phyloP scores from a whole-genome alignment of 2,797 vertebrate species.

The Cyclura pinguis region DNA sequence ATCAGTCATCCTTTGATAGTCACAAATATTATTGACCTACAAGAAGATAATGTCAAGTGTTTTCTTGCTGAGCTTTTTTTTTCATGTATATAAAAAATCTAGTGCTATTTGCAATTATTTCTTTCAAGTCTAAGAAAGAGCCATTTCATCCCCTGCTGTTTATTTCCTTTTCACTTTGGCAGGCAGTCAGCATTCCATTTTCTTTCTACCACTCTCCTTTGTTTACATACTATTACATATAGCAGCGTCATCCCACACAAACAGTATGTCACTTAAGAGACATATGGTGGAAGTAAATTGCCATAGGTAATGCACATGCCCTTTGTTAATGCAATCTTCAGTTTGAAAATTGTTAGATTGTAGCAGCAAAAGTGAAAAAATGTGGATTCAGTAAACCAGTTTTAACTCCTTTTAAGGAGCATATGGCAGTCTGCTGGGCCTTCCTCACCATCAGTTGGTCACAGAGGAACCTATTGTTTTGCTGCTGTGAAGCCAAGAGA shows the following conservation, averaged over 20 bases:
- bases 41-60: constrained; percentile 4
- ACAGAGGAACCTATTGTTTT: not conserved
- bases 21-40: not conserved
- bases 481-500: constrained; percentile 25
- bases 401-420: not conserved
- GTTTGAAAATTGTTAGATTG: constrained; percentile 31
- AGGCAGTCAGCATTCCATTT: constrained; percentile 44
- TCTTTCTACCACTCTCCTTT: constrained; percentile 44
- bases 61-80: constrained; percentile 24
- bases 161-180: constrained; percentile 47
- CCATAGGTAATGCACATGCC: constrained; percentile 32
- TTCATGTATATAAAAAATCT: not conserved
- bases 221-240: constrained; percentile 42
- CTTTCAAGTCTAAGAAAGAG: constrained; percentile 50
- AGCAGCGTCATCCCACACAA: constrained; percentile 42
- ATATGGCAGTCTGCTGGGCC: constrained; percentile 26
- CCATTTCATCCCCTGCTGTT: constrained; percentile 17
- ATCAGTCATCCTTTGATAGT: constrained; percentile 10
- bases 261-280: constrained; percentile 24
- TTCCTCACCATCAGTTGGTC: not conserved
- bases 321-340: constrained; percentile 47
- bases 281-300: constrained; percentile 56
- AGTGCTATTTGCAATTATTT: constrained; percentile 49
- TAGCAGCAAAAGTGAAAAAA: constrained; percentile 42
- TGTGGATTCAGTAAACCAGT: constrained; percentile 6